Percentiles rank a stretch among this genome's conserved stretches.
Evolutionary conservation across 37 sponge, comb jelly and placozoan species (phyloP).

Genomic region (Theonella swinhoei): DNA sequence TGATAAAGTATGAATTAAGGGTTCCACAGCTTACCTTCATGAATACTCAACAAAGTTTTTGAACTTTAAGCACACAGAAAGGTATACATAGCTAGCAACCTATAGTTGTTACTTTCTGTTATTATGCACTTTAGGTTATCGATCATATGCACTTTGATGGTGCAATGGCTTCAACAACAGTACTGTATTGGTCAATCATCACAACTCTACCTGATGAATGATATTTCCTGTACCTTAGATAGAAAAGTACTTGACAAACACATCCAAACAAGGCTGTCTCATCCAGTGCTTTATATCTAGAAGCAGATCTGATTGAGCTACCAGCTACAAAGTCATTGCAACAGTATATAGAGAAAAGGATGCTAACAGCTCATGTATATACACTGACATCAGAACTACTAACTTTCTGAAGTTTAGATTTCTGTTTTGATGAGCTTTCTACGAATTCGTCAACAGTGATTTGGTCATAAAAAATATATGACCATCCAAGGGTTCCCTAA

Average conservation of each 20-base stretch:
- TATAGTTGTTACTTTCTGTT: too few relatives aligned
- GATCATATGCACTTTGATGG: too few relatives aligned
- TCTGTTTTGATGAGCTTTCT: neutral
- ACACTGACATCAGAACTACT: too few relatives aligned
- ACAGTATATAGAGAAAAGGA: too few relatives aligned
- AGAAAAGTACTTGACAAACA: slow-evolving; percentile 44
- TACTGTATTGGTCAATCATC: too few relatives aligned
- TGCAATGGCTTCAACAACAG: too few relatives aligned
- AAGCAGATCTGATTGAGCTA: neutral
- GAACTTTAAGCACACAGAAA: neutral
- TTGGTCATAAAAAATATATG: slow-evolving; percentile 7
- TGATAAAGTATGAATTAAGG: neutral
- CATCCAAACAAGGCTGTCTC: slow-evolving; percentile 46
- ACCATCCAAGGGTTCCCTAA: slow-evolving; percentile 10
- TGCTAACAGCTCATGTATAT: too few relatives aligned
- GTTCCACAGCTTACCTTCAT: neutral
- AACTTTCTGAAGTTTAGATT: too few relatives aligned
- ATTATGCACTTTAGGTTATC: too few relatives aligned
- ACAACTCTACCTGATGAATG: too few relatives aligned
- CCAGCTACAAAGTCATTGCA: slow-evolving; percentile 33
- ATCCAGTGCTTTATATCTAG: slow-evolving; percentile 32
- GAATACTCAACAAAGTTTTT: slow-evolving; percentile 27
- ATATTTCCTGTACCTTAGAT: too few relatives aligned
- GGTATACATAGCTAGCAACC: too few relatives aligned
- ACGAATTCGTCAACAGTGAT: slow-evolving; percentile 12